Evolutionary conservation across 2,888 invertebrate genomes (phyloP).

Genomic region (Sphaeridia pumilis): DNA sequence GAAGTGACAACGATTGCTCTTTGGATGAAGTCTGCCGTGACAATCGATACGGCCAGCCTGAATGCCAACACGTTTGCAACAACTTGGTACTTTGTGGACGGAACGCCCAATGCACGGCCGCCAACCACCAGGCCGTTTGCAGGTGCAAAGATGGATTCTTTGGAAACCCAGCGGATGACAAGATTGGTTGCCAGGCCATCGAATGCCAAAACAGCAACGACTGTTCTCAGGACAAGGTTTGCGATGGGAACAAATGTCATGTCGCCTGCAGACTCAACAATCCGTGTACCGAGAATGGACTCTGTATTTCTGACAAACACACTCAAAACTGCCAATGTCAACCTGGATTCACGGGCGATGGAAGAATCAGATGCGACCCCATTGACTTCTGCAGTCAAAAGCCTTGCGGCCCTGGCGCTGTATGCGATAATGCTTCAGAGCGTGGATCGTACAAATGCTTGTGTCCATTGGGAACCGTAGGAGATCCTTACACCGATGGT

Average conservation of each 20-base stretch:
- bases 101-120: conserved; percentile 65
- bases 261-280: conserved; percentile 72
- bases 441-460: conserved; percentile 67
- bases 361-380: conserved; percentile 55
- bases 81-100: conserved; percentile 56
- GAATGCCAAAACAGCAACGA: conserved; percentile 61
- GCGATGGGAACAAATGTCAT: conserved; percentile 70
- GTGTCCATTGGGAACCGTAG: conserved; percentile 66
- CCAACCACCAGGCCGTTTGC: conserved; percentile 62
- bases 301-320: conserved; percentile 74
- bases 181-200: conserved; percentile 64
- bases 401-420: conserved; percentile 68
- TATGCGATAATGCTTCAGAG: conserved; percentile 54
- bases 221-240: conserved; percentile 70
- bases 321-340: conserved; percentile 68
- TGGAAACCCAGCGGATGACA: conserved; percentile 59
- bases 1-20: conserved; percentile 58
- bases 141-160: conserved; percentile 66
- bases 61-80: conserved; percentile 64
- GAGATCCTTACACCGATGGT: conserved; percentile 72
- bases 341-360: conserved; percentile 74
- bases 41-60: conserved; percentile 56
- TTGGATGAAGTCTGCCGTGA: conserved; percentile 59
- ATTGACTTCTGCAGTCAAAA: conserved; percentile 66
- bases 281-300: conserved; percentile 70